Evolutionary conservation across 1,140 invertebrate genomes (phyloP).

Genomic region (Trichonephila clavipes): DNA sequence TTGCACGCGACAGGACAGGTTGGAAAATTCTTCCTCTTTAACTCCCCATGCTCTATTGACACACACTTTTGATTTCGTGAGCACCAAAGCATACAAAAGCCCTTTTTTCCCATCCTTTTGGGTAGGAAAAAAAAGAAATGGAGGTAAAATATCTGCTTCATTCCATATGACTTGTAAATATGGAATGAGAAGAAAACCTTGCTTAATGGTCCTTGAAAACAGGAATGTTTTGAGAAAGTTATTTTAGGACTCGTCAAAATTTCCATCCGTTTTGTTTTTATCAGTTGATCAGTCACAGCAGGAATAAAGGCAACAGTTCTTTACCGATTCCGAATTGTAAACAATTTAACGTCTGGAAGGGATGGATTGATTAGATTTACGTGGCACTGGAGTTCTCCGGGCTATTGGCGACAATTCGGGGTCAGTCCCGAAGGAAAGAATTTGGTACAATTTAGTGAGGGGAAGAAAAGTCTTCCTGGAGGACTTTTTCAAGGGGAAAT

Average conservation of each 20-base stretch:
- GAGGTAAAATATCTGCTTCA: neutral
- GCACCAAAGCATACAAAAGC: conserved; percentile 37
- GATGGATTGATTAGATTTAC: neutral
- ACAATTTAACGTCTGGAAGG: neutral
- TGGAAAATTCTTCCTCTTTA: conserved; percentile 33
- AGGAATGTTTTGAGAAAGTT: neutral
- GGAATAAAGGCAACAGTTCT: neutral
- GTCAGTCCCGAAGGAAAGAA: no score
- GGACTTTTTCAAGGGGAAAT: no score
- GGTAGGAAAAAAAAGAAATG: conserved; percentile 32
- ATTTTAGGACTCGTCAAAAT: conserved; percentile 5
- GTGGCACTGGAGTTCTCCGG: no score
- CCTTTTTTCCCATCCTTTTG: conserved; percentile 32
- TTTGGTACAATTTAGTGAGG: no score
- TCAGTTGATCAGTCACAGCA: neutral
- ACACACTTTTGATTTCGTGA: conserved; percentile 53
- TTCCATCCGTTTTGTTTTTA: neutral
- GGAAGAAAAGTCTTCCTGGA: no score
- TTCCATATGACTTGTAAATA: conserved; percentile 25
- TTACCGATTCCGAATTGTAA: neutral
- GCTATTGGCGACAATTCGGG: no score
- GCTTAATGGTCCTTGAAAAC: conserved; percentile 43
- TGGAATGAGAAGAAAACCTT: neutral
- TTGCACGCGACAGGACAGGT: neutral
- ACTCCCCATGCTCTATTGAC: conserved; percentile 11